These are phyloP conservation scores for Coelopa frigida DNA, from an alignment of 1,140 invertebrate species.

Conservation along the genomic window DNA sequence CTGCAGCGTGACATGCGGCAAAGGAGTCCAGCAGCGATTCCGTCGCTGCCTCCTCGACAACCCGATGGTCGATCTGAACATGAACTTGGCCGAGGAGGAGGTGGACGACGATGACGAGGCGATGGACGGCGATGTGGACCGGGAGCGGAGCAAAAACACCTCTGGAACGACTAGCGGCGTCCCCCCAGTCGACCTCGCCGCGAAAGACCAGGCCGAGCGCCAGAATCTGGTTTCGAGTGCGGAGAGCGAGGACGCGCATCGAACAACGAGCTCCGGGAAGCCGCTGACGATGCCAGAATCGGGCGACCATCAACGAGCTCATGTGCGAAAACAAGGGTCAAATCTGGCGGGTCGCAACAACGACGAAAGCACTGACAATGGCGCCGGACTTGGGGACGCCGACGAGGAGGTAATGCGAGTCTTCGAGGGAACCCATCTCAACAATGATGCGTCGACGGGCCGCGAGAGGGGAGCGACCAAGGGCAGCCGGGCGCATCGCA, in stretches of 20 bases:
- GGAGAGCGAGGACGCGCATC: no score
- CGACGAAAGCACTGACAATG: slow-evolving; percentile 10
- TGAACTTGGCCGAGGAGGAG: slow-evolving; percentile 26
- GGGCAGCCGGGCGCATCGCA: not conserved
- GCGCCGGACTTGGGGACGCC: not conserved
- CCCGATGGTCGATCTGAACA: slow-evolving; percentile 38
- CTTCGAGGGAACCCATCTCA: slow-evolving; percentile 9
- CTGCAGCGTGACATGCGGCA: slow-evolving; percentile 54
- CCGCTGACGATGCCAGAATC: no score
- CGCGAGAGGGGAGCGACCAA: slow-evolving; percentile 28
- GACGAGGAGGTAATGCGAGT: slow-evolving; percentile 10
- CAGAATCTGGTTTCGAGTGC: no score
- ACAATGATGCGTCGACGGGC: slow-evolving; percentile 10
- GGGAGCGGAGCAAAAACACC: not conserved
- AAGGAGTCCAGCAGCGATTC: slow-evolving; percentile 52
- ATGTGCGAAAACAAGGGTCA: no score
- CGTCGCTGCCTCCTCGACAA: slow-evolving; percentile 48
- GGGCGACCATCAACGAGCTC: no score
- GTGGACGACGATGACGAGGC: slow-evolving; percentile 19
- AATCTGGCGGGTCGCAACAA: no score
- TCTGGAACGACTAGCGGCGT: slow-evolving; percentile 9
- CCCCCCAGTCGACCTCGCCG: not conserved
- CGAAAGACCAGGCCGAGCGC: no score
- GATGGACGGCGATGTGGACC: not conserved
- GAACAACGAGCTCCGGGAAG: no score